Conservation (phyloP, 2,797 vertebrate species). For the Phalloptychus januarius region DNA sequence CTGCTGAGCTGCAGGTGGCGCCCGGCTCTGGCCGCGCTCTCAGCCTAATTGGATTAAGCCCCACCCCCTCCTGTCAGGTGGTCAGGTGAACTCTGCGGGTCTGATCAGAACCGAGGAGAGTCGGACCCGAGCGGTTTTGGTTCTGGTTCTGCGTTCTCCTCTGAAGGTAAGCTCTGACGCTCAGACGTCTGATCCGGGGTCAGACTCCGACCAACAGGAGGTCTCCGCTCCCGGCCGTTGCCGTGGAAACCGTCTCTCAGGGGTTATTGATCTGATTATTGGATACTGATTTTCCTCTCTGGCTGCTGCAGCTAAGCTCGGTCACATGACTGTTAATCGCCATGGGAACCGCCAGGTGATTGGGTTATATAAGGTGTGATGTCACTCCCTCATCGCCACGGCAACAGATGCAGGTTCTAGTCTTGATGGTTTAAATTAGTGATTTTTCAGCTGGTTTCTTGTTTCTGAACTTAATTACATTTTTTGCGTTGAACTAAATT, state of each 20-base stretch:
- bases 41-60: constrained; percentile 59
- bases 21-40: background rate
- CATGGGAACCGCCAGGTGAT: constrained; percentile 39
- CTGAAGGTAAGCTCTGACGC: constrained; percentile 25
- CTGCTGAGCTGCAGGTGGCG: constrained; percentile 28
- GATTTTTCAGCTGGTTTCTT: background rate
- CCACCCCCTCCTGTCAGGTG: constrained; percentile 23
- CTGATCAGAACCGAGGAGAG: constrained; percentile 8
- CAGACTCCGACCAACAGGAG: background rate
- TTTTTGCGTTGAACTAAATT: background rate
- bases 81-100: constrained; percentile 22
- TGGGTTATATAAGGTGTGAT: constrained; percentile 24
- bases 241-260: background rate
- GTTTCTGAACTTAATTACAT: background rate
- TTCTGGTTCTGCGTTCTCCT: background rate
- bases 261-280: background rate
- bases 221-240: background rate
- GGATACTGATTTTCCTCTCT: background rate
- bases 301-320: constrained; percentile 28
- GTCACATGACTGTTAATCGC: constrained; percentile 51
- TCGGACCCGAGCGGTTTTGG: background rate
- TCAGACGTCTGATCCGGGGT: background rate
- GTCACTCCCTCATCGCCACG: background rate
- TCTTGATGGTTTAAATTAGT: background rate
- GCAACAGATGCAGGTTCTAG: background rate